Evolutionary conservation across 2,113 vertebrate genomes (phyloP).

Genomic region (Isurus oxyrinchus): DNA sequence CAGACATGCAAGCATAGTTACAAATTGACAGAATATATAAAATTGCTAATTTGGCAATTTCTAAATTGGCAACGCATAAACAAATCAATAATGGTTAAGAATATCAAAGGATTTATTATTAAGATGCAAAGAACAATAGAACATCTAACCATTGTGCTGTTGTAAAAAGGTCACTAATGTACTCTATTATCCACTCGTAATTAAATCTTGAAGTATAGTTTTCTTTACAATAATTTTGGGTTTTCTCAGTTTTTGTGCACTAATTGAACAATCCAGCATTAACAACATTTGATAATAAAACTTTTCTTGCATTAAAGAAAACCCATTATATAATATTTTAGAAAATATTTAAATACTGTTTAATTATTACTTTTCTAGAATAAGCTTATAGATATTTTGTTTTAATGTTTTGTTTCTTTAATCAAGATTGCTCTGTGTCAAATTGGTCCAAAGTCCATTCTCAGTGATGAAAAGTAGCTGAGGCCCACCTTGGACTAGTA

Average conservation of each 20-base stretch:
- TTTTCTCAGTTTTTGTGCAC: background rate
- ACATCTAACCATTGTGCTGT: background rate
- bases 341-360: background rate
- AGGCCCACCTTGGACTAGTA: conserved; percentile 12
- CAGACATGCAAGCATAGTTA: background rate
- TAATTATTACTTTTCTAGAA: background rate
- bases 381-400: background rate
- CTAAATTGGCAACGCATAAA: background rate
- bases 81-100: background rate
- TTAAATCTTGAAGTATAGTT: background rate
- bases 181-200: background rate
- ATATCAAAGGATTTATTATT: background rate
- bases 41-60: background rate
- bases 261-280: background rate
- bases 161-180: background rate
- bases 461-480: conserved; percentile 6
- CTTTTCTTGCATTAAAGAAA: background rate
- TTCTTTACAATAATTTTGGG: background rate
- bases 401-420: background rate
- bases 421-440: background rate
- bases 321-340: background rate
- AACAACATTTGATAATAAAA: background rate
- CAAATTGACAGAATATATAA: background rate
- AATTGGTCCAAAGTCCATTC: conserved; percentile 8
- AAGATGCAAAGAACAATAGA: background rate